A percentile compares a stretch with the other conserved stretches of the same genome.
Evolutionary conservation across 1,140 invertebrate genomes (phyloP).

Genomic region (Drosophila mauritiana): DNA sequence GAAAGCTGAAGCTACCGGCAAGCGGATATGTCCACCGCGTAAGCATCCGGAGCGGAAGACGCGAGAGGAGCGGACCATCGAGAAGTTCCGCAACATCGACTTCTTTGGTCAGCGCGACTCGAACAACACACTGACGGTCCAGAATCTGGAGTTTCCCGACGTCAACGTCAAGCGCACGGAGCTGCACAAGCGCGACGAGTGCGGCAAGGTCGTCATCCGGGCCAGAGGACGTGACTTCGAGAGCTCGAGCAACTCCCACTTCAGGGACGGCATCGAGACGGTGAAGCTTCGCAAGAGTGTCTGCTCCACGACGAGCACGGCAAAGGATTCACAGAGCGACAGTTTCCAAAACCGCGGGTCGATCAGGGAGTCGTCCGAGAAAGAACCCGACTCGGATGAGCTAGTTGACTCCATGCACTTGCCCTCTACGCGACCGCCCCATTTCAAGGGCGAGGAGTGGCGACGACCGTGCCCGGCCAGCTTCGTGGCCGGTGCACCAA

Average conservation of each 20-base stretch:
- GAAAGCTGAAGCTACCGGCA: neutral
- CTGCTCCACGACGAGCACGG: conserved; percentile 22
- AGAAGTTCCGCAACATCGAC: conserved; percentile 66
- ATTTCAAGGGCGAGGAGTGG: conserved; percentile 60
- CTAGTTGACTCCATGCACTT: conserved; percentile 59
- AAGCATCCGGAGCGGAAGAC: conserved; percentile 33
- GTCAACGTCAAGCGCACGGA: conserved; percentile 57
- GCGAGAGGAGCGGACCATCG: conserved; percentile 40
- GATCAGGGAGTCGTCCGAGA: too few species aligned
- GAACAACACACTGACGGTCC: conserved; percentile 44
- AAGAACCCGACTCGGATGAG: conserved; percentile 42
- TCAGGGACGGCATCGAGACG: conserved; percentile 57
- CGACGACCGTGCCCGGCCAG: conserved; percentile 65
- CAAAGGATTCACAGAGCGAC: neutral
- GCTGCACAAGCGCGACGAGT: conserved; percentile 51
- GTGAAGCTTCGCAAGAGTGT: conserved; percentile 48
- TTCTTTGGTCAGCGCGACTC: conserved; percentile 56
- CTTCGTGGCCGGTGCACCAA: conserved; percentile 60
- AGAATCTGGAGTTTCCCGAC: conserved; percentile 67
- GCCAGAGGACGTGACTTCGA: conserved; percentile 19
- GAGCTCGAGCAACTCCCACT: conserved; percentile 58
- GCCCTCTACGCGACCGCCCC: conserved; percentile 25
- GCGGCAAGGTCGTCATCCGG: conserved; percentile 41
- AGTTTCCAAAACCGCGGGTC: neutral
- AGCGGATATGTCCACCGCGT: conserved; percentile 30